A percentile compares a stretch with the other conserved stretches of the same genome.
phyloP scores from a whole-genome alignment of 1,140 invertebrate genomes.

The Macrostomum lignano region DNA sequence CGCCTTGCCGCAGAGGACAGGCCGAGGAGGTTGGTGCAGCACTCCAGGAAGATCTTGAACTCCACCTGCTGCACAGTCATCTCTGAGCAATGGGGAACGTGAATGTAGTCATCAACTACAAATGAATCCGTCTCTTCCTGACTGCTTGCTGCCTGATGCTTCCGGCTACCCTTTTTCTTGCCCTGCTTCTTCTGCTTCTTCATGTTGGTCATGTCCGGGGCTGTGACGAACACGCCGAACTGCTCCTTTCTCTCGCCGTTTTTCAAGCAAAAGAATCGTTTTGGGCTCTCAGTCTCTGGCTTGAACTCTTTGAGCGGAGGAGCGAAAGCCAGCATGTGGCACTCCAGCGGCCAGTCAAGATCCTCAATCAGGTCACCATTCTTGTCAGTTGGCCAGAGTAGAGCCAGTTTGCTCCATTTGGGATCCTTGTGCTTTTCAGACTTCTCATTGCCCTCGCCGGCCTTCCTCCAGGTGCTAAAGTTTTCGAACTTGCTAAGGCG shows the following conservation, averaged over 20 bases:
- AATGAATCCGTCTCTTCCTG: too few species aligned
- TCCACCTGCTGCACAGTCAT: too few species aligned
- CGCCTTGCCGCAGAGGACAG: constrained; percentile 22
- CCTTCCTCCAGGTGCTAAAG: too few species aligned
- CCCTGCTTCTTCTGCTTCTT: too few species aligned
- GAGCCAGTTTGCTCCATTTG: neutral
- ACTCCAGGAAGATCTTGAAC: constrained; percentile 23
- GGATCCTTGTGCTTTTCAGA: neutral
- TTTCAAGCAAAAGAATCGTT: too few species aligned
- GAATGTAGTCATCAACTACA: too few species aligned
- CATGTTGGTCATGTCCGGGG: neutral
- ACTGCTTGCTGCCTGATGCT: too few species aligned
- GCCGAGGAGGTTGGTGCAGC: constrained; percentile 19
- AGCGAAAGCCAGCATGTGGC: neutral
- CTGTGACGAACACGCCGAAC: neutral
- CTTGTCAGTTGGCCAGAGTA: neutral
- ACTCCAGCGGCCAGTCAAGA: constrained; percentile 1
- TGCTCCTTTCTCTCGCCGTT: too few species aligned
- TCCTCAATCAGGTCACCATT: constrained; percentile 1
- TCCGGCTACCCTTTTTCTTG: too few species aligned
- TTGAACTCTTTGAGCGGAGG: neutral
- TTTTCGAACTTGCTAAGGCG: neutral
- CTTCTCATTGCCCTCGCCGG: constrained; percentile 3
- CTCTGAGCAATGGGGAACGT: too few species aligned
- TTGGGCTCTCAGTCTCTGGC: neutral